Evolutionary conservation across 2,888 invertebrate genomes (phyloP), one percentile per base, ranked within the genome.

Genomic region (Cerceris ruficornis): DNA sequence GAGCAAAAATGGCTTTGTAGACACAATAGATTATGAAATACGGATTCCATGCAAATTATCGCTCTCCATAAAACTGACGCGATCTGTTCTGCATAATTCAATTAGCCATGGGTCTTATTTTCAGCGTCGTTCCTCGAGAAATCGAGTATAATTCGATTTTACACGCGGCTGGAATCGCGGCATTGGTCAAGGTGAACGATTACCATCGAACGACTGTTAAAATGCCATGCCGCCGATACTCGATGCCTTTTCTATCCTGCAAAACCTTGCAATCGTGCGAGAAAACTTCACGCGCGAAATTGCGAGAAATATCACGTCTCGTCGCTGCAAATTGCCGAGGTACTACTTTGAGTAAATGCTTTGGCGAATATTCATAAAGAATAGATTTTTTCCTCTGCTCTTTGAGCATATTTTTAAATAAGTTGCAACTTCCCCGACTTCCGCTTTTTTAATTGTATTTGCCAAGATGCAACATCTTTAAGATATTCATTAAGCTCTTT

Each of bases 101-200:
- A 13, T 42, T 13, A 54, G 60, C 39, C 42, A 14, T 46, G 54
- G 8, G 6, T 11, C 66, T 49, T 58, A 15, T 71, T 69, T 58
- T 61, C 14, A 9, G 14, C 5, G 58, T 41, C 7, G 4, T 5
- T 2, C 52, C 9, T 7, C 46, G 49, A 41, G 57, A 59, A 67
- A 69, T 58, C 69, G 58, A 66, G 54, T 8, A 50, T 73, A 73
- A 79, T 77, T 69, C 43, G 72, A 69, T 72, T 69, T 69, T 62
- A 52, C 77, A 54, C 39, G 65, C 42, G 11, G 52, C 54, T 43
- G 65, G 28, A 11, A 67, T 83, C 60, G 41, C 52, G 15, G 42
- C 67, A 66, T 67, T 75, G 80, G 68, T 77, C 80, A 70, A 77
- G 76, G 69, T 82, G 73, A 81, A 62, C 67, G 58, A 71, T 79